These are phyloP conservation scores for Pyralis farinalis DNA, from an alignment of 2,888 invertebrate genomes.

Conservation along the genomic window DNA sequence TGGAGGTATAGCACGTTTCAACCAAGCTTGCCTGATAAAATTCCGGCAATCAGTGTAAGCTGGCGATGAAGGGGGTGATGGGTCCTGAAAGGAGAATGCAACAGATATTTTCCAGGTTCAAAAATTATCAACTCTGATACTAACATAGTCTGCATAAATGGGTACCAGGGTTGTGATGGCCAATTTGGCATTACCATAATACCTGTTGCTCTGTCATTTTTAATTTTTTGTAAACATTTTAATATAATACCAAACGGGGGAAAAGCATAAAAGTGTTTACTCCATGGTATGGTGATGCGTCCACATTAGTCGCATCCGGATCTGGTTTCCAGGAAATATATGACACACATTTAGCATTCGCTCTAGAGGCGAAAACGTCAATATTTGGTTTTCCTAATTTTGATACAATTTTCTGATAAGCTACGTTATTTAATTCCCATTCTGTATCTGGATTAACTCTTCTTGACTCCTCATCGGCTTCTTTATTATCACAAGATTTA, in stretches of 20 bases:
- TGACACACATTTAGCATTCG: constrained; percentile 1
- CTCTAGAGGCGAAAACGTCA: neutral
- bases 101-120: neutral
- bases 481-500: neutral
- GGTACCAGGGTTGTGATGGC: neutral
- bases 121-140: neutral
- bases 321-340: neutral
- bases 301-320: neutral
- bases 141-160: neutral
- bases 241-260: neutral
- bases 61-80: neutral
- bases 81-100: neutral
- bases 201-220: neutral
- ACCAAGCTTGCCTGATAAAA: neutral
- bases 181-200: neutral
- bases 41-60: neutral
- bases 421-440: neutral
- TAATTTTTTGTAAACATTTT: neutral
- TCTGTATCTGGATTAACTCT: constrained; percentile 5
- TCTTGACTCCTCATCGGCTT: constrained; percentile 4
- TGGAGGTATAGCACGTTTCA: neutral
- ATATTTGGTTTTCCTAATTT: constrained; percentile 1
- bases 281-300: too few relatives aligned
- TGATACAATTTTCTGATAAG: neutral
- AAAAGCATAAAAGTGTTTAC: neutral